Conservation (phyloP, 2,888 invertebrate genomes). For the Drosophila antonietae region DNA sequence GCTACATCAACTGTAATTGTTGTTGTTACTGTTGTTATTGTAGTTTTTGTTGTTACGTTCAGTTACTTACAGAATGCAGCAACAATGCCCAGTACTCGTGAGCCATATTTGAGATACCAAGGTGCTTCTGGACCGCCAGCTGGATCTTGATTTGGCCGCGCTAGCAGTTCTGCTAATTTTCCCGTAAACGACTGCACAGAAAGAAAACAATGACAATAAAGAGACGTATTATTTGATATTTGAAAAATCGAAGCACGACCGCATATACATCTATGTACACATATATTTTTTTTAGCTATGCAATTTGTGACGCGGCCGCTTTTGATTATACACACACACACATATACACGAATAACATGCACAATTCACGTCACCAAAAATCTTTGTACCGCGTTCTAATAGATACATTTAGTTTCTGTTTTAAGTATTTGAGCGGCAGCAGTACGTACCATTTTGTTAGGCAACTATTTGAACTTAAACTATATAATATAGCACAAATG, state of each 20-base stretch:
- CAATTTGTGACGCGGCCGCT: slow-evolving; percentile 69
- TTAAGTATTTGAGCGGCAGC: neutral
- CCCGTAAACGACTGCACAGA: slow-evolving; percentile 87
- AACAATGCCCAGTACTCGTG: slow-evolving; percentile 92
- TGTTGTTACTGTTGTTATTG: slow-evolving; percentile 5
- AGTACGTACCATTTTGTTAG: slow-evolving; percentile 60
- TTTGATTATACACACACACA: slow-evolving; percentile 30
- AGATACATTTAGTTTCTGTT: slow-evolving; percentile 6
- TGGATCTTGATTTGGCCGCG: slow-evolving; percentile 90
- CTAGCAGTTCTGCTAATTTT: slow-evolving; percentile 92
- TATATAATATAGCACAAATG: slow-evolving; percentile 44
- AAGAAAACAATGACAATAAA: slow-evolving; percentile 18
- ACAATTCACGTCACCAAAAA: slow-evolving; percentile 61
- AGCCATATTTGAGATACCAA: slow-evolving; percentile 95
- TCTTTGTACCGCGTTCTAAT: slow-evolving; percentile 35
- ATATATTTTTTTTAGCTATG: slow-evolving; percentile 16
- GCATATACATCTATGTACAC: neutral
- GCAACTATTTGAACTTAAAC: slow-evolving; percentile 53
- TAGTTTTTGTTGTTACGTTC: slow-evolving; percentile 25
- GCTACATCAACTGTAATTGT: slow-evolving; percentile 33
- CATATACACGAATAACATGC: slow-evolving; percentile 34
- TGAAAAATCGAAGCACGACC: slow-evolving; percentile 39
- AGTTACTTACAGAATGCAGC: slow-evolving; percentile 91
- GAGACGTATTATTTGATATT: slow-evolving; percentile 24
- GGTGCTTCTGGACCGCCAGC: slow-evolving; percentile 92